Conservation (phyloP, 2,797 vertebrate genomes). For the Eleutherodactylus coqui region DNA sequence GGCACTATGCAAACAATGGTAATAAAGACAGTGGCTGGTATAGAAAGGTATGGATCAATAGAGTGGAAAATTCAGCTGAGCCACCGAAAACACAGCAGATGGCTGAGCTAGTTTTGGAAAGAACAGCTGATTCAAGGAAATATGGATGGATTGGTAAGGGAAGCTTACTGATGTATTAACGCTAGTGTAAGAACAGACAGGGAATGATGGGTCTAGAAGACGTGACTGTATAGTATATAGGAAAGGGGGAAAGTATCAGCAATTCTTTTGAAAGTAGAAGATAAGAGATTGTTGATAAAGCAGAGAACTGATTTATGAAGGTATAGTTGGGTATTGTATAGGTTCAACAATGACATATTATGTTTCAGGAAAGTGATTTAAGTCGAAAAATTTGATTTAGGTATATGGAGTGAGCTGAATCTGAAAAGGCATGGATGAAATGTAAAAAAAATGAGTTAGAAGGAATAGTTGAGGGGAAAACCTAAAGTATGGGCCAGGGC, state of each 20-base stretch:
- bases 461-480: not conserved
- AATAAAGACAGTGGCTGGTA: not conserved
- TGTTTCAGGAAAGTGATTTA: not conserved
- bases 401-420: not conserved
- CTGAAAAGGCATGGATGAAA: not conserved
- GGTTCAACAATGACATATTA: not conserved
- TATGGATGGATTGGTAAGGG: not conserved
- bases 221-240: not conserved
- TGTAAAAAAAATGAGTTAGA: not conserved
- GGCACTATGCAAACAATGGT: not conserved
- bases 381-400: not conserved
- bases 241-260: not conserved
- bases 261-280: not conserved
- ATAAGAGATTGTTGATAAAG: not conserved
- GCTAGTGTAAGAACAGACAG: not conserved
- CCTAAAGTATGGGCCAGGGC: not conserved
- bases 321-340: not conserved
- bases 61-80: not conserved
- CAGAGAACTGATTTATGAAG: not conserved
- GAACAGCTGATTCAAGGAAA: slow-evolving; percentile 1
- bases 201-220: not conserved
- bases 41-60: not conserved
- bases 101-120: not conserved
- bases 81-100: not conserved
- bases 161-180: not conserved